Evolutionary conservation across 2,888 invertebrate species (phyloP), one percentile per base, ranked within the genome.

Genomic region (Pyrrhia umbra): DNA sequence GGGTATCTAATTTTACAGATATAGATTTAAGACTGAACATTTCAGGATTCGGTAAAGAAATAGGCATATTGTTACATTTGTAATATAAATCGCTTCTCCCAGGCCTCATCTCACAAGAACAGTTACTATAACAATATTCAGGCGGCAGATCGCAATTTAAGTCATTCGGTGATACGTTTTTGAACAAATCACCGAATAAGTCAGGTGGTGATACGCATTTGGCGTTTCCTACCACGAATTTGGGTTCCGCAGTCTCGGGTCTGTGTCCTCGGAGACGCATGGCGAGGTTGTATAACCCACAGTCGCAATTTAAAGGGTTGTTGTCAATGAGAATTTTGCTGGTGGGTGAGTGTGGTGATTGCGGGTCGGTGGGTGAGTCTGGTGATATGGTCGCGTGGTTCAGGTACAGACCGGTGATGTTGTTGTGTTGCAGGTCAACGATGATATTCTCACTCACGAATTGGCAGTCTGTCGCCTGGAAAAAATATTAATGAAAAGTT

Each of bases 231-330:
- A 80, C 1, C 0, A 18, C 23, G 0, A 81, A 43, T 1, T 40
- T 61, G 0, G 69, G 45, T 47, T 58, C 75, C 2, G 18, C n/a
- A 0, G 6, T 5, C 0, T 30, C 0, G 0, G 47, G 23, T 1
- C 13, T 34, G 0, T n/a, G 13, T 0, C 66, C 68, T 9, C 16
- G 10, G 0, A 64, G 6, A 6, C 73, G 27, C 21, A 63, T 30
- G 0, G 54, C 52, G 0, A 88, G 65, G 2, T 58, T 34, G 40
- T 81, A 86, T 0, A 89, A 47, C 0, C 20, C 3, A 50, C 90
- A 90, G 60, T 87, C 85, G 66, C 91, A 90, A 6, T 0, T 0
- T 20, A 85, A 74, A 0, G 88, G 89, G 54, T 90, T 90, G 49
- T 80, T 9, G 13, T 79, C 82, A 0, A 90, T 60, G 0, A 82